Conservation (phyloP, 2,888 invertebrate genomes). For the Drosophila paramelanica region DNA sequence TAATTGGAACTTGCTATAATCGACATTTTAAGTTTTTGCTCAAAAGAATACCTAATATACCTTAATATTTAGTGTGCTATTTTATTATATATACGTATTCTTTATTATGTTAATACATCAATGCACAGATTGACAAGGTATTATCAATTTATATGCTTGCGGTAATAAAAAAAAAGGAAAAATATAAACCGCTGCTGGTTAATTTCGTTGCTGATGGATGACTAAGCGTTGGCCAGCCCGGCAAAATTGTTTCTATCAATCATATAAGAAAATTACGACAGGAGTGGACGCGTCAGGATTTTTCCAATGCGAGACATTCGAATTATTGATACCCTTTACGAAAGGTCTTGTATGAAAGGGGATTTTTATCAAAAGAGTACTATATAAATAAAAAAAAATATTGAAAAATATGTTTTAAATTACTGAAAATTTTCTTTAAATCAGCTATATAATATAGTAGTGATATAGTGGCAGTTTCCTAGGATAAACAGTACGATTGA, state of each 20-base stretch:
- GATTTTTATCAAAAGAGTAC: too few relatives aligned
- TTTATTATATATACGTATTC: neutral
- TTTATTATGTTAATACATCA: neutral
- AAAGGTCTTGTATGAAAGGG: neutral
- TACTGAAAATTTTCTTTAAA: too few relatives aligned
- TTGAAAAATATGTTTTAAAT: too few relatives aligned
- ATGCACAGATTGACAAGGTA: conserved; percentile 25
- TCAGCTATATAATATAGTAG: too few relatives aligned
- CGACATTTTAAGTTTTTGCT: neutral
- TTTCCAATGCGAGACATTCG: neutral
- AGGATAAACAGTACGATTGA: too few relatives aligned
- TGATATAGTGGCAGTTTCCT: too few relatives aligned
- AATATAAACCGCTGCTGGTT: conserved; percentile 21
- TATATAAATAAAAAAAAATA: too few relatives aligned
- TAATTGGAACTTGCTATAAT: conserved; percentile 13
- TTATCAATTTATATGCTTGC: conserved; percentile 43
- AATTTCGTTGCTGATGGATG: conserved; percentile 37
- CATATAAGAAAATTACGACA: conserved; percentile 38
- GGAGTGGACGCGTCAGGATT: conserved; percentile 28
- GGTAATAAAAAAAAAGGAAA: conserved; percentile 30
- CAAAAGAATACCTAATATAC: too few relatives aligned
- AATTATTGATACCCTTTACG: conserved; percentile 1
- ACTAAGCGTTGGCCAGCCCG: conserved; percentile 21
- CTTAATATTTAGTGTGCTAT: neutral
- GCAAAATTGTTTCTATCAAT: conserved; percentile 58